Evolutionary conservation across 2,797 vertebrate species (phyloP), one percentile per base, ranked within the genome.

Genomic region (Melanotaenia boesemani): DNA sequence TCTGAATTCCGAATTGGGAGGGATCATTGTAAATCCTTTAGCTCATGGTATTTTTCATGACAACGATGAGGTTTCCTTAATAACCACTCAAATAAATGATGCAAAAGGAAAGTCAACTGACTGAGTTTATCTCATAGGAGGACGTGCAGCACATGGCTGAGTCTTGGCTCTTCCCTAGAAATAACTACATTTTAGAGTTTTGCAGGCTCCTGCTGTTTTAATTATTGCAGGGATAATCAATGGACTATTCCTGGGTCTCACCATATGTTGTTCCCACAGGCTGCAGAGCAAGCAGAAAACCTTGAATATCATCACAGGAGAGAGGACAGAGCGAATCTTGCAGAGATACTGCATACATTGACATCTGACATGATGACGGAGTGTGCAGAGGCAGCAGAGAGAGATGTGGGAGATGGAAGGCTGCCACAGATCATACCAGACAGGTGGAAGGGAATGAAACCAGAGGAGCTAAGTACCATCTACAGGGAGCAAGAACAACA

Each of bases 341-440:
- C 85, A 1, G 95, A 96, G 76, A 64, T 94, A 3, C 62, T 32
- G 77, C 87, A 93, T 81, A 91, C 81, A 26, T 32, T 91, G 88
- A 93, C 91, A 52, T 95, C 94, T 24, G 91, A 95, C 89, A 88
- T 95, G 77, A 88, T 96, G 91, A 95, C 93, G 6, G 95, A 95
- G 80, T 52, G 86, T 34, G 76, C 91, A 28, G 90, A 93, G 46
- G 88, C 86, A 74, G 89, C 88, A 6, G 54, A 80, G 59, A 84
- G 41, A 66, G 50, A 60, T 26, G n/a, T 54, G 58, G 75, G 70
- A 68, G 82, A 22, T 77, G 83, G 80, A 46, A 74, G 63, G 56
- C 72, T 73, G 0, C 70, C 72, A 36, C 74, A 41, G 56, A 80
- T 93, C 64, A 67, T 92, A 72, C 64, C 83, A 0, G 93, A 95